A percentile compares a stretch with the other conserved stretches of the same genome.
phyloP scores from a whole-genome alignment of 2,797 vertebrate genomes.

The Euthynnus affinis region DNA sequence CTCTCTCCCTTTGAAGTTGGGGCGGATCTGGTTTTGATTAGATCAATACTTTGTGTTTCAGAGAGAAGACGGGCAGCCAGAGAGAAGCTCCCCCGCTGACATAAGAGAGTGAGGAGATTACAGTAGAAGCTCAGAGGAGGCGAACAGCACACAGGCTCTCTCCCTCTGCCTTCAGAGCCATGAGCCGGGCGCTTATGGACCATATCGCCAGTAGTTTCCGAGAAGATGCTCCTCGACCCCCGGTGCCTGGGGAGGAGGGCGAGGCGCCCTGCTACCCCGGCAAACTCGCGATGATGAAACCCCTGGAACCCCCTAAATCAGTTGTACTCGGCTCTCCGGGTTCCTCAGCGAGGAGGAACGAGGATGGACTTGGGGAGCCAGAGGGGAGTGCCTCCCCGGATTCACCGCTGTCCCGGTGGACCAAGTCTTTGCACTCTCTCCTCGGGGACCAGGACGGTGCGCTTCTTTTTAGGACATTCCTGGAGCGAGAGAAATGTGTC shows the following conservation, averaged over 20 bases:
- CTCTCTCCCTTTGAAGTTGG: slow-evolving; percentile 91
- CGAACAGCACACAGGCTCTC: slow-evolving; percentile 66
- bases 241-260: slow-evolving; percentile 97
- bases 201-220: slow-evolving; percentile 93
- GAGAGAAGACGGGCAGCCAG: slow-evolving; percentile 89
- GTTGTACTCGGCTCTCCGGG: slow-evolving; percentile 69
- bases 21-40: slow-evolving; percentile 96
- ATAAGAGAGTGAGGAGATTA: slow-evolving; percentile 90
- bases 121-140: slow-evolving; percentile 84
- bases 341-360: slow-evolving; percentile 90
- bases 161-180: slow-evolving; percentile 86
- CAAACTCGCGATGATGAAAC: slow-evolving; percentile 85
- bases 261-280: slow-evolving; percentile 88
- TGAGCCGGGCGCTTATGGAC: slow-evolving; percentile 93
- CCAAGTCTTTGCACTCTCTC: slow-evolving; percentile 95
- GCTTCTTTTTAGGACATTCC: slow-evolving; percentile 94
- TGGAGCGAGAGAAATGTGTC: slow-evolving; percentile 95
- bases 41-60: slow-evolving; percentile 95
- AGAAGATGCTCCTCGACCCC: slow-evolving; percentile 97
- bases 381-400: slow-evolving; percentile 97
- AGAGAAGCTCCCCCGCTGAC: slow-evolving; percentile 94
- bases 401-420: slow-evolving; percentile 94
- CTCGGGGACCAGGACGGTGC: slow-evolving; percentile 97
- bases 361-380: slow-evolving; percentile 95
- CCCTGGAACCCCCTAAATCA: slow-evolving; percentile 81